These are phyloP conservation scores for Protodeltote pygarga DNA, from an alignment of 2,888 invertebrate genomes.

Conservation along the genomic window DNA sequence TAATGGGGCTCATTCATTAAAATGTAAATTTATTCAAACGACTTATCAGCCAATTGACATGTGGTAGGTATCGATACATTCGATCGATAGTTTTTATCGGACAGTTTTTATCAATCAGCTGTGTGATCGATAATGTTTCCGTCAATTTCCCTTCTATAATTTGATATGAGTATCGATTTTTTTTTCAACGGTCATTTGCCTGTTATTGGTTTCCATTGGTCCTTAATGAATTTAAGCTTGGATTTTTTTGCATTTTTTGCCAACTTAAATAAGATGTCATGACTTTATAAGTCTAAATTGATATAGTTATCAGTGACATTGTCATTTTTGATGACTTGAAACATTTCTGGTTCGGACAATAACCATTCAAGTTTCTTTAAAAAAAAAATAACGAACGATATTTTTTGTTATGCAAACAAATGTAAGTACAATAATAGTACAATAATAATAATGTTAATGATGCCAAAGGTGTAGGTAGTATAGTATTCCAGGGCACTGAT, in stretches of 20 bases:
- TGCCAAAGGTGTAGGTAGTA: constrained; percentile 24
- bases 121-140: constrained; percentile 57
- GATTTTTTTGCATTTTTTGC: constrained; percentile 42
- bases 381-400: constrained; percentile 20
- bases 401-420: constrained; percentile 30
- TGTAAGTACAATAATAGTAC: no score
- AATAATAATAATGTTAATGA: constrained; percentile 23
- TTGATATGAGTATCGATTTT: constrained; percentile 33
- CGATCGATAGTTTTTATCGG: constrained; percentile 54
- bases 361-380: constrained; percentile 26
- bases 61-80: constrained; percentile 50
- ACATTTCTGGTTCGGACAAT: constrained; percentile 33
- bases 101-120: constrained; percentile 52
- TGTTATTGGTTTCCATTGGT: constrained; percentile 30
- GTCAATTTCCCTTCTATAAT: constrained; percentile 45
- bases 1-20: constrained; percentile 60
- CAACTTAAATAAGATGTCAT: constrained; percentile 47
- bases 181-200: constrained; percentile 34
- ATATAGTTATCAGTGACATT: constrained; percentile 52
- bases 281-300: constrained; percentile 47
- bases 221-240: constrained; percentile 33
- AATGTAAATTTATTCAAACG: constrained; percentile 66
- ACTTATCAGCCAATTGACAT: constrained; percentile 65
- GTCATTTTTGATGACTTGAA: constrained; percentile 47
- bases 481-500: constrained; percentile 32